These are phyloP conservation scores for Dinothrombium tinctorium DNA, from an alignment of 1,140 invertebrate genomes.

Conservation along the genomic window DNA sequence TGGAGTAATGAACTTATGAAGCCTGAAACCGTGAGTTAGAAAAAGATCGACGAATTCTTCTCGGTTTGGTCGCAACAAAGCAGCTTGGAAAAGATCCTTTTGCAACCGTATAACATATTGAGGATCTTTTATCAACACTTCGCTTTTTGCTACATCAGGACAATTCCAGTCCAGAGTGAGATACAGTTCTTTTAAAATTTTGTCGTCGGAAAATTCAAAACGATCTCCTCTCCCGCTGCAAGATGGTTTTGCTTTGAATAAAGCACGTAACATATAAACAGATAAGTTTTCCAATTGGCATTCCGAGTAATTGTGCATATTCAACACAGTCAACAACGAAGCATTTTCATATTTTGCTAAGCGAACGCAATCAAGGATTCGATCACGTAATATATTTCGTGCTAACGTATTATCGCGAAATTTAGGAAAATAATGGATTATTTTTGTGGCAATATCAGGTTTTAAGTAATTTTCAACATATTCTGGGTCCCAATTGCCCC, in stretches of 20 bases:
- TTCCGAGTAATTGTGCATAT: constrained; percentile 18
- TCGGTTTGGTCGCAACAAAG: constrained; percentile 20
- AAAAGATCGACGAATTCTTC: constrained; percentile 26
- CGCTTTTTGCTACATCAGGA: constrained; percentile 21
- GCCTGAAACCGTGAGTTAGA: constrained; percentile 21
- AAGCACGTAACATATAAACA: constrained; percentile 22
- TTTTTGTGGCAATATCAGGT: constrained; percentile 22
- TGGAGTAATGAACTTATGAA: constrained; percentile 22
- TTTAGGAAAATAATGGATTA: constrained; percentile 20
- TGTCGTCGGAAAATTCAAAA: neutral
- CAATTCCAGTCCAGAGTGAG: constrained; percentile 26
- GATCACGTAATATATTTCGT: constrained; percentile 19
- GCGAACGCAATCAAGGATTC: constrained; percentile 21
- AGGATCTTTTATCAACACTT: constrained; percentile 22
- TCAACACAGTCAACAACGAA: constrained; percentile 22
- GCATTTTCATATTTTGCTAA: constrained; percentile 18
- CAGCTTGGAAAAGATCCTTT: constrained; percentile 23
- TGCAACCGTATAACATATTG: constrained; percentile 19
- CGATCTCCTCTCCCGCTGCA: constrained; percentile 9
- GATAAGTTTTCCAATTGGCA: constrained; percentile 21
- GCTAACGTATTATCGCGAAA: constrained; percentile 15
- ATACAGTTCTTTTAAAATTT: constrained; percentile 20
- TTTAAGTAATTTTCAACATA: constrained; percentile 22
- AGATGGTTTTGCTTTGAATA: constrained; percentile 20
- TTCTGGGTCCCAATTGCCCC: constrained; percentile 17